Conservation (phyloP, 2,888 invertebrate genomes). For the Eurytoma californica region DNA sequence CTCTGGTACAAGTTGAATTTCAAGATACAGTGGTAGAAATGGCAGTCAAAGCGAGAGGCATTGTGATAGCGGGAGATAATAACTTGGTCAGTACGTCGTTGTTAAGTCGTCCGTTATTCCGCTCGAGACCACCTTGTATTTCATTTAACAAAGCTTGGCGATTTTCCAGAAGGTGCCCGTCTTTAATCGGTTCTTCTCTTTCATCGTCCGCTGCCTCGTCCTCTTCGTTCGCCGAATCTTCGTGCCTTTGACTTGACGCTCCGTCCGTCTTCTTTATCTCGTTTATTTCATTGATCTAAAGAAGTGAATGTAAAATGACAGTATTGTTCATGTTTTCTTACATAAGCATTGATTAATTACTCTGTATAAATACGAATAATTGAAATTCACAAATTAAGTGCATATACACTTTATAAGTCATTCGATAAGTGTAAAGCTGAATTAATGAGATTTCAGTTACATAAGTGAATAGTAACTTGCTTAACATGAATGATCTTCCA, state of each 20-base stretch:
- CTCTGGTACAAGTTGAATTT: background rate
- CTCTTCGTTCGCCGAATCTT: conserved; percentile 56
- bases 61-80: conserved; percentile 20
- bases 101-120: conserved; percentile 73
- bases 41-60: background rate
- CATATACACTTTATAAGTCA: too few species aligned
- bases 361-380: too few species aligned
- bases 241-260: conserved; percentile 62
- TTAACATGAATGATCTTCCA: too few species aligned
- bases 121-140: conserved; percentile 70
- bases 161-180: conserved; percentile 67
- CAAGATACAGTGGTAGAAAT: background rate
- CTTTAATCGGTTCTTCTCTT: conserved; percentile 59
- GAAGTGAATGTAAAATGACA: too few species aligned
- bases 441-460: too few species aligned
- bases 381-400: too few species aligned
- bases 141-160: conserved; percentile 73
- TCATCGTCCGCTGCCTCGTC: conserved; percentile 63
- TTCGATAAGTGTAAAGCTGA: too few species aligned
- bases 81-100: conserved; percentile 73
- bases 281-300: conserved; percentile 50
- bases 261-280: conserved; percentile 56
- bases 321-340: too few species aligned
- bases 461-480: too few species aligned
- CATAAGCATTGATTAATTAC: too few species aligned